Percentiles rank a stretch among this genome's conserved stretches.
These are phyloP conservation scores for Anoplius nigerrimus DNA, from an alignment of 2,888 invertebrate genomes.

Conservation along the genomic window DNA sequence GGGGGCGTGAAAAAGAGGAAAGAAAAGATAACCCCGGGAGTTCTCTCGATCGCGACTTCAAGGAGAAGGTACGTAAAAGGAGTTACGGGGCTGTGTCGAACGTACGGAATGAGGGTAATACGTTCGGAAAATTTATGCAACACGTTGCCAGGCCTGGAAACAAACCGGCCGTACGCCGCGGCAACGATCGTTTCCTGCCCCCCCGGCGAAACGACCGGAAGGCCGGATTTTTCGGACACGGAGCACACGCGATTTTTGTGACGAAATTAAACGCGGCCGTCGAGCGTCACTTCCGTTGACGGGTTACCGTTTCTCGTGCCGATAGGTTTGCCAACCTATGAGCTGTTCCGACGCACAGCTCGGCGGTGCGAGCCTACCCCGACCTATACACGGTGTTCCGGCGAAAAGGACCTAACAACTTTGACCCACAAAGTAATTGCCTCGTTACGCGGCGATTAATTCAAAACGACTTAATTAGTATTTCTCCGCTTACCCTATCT, in stretches of 20 bases:
- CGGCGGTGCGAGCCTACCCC: no score
- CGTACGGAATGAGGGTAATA: background rate
- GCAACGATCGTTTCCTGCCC: background rate
- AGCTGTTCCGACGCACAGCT: no score
- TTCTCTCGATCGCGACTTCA: constrained; percentile 15
- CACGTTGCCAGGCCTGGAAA: background rate
- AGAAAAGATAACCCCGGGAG: constrained; percentile 6
- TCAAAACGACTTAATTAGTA: constrained; percentile 46
- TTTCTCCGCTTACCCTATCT: constrained; percentile 7
- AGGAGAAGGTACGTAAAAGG: background rate
- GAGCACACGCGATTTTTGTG: no score
- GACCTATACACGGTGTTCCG: constrained; percentile 15
- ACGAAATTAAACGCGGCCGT: no score
- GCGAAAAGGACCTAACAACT: constrained; percentile 41
- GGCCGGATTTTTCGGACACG: background rate
- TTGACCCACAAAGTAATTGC: constrained; percentile 40
- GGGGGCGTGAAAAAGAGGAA: background rate
- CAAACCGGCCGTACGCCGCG: no score
- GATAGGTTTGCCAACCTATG: no score
- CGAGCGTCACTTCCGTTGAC: no score
- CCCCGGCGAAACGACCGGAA: background rate
- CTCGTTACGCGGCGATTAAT: constrained; percentile 43
- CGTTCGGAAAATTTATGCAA: background rate
- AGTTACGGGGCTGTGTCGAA: background rate
- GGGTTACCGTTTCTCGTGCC: no score